Evolutionary conservation across 2,113 vertebrate species (phyloP).

Genomic region (Sterna hirundo): DNA sequence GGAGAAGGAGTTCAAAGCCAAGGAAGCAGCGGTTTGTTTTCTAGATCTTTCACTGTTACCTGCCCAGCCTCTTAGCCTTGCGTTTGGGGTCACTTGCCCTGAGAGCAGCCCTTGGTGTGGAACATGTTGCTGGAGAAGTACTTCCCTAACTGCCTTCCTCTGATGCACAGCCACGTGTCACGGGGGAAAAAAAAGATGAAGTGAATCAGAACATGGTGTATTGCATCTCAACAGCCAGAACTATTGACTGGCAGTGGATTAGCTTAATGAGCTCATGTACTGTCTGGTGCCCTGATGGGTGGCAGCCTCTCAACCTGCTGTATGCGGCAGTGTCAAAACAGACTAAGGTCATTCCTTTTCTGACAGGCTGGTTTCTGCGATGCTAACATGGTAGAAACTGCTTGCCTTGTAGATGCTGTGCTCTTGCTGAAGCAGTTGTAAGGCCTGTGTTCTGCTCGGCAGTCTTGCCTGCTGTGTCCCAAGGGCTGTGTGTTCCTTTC

Average conservation of each 20-base stretch:
- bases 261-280: not conserved
- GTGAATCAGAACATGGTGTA: not conserved
- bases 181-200: not conserved
- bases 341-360: not conserved
- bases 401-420: not conserved
- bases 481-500: not conserved
- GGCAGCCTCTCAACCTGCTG: not conserved
- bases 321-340: not conserved
- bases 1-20: conserved; percentile 97
- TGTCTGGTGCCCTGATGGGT: not conserved
- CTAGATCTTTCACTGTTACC: not conserved
- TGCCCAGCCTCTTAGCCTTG: not conserved
- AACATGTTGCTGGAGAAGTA: fast-evolving
- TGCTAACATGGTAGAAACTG: fast-evolving
- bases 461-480: not conserved
- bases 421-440: not conserved
- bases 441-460: not conserved
- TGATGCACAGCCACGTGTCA: not conserved
- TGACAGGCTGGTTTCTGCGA: fast-evolving
- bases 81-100: not conserved
- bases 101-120: not conserved
- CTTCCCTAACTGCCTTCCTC: conserved; percentile 1
- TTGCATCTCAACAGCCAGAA: not conserved
- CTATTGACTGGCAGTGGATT: not conserved
- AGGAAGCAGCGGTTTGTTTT: conserved; percentile 87